Base-by-base conservation (phyloP, 2,888 invertebrate species). In the Carabus problematicus region DNA sequence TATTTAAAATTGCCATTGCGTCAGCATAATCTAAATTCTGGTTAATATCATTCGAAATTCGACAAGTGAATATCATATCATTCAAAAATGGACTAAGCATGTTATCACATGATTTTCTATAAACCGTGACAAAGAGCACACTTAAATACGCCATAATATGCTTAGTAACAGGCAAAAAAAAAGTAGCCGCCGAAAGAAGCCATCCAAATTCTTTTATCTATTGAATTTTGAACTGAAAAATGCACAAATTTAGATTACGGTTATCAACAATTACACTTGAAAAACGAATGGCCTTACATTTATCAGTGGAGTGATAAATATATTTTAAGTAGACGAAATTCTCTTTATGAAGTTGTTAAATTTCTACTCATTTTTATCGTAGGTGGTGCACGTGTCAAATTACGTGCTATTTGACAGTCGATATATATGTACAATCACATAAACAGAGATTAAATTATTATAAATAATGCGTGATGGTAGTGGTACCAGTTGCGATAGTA, bases 191-290 rank as follows among this genome's bases (percentile, higher is more conserved):
- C 9, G 12, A 54, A 64, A 29, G 39, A 64, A 56, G 64, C 56
- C 43, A 68, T 54, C 68, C 68, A 61, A 68, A 68, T 54, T 61
- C 42, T 52, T 58, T 68, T 68, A 68, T 68, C 68, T 61, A 61
- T 47, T 69, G 69, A 55, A 69, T 69, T 16, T 69, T 69, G 69
- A 55, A 69, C 69, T 54, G 45, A 40, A 62, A 62, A 62, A 68
- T 66, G 49, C 47, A 47, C 45, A 43, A 43, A 43, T 61, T 61
- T 58, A 66, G 69, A 69, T 69, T 69, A 69, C 41, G 18, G 45
- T 69, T 69, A 69, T 69, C 69, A 56, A 60, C n/a, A 56, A 56
- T 56, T 69, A 47, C 69, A 69, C 69, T 69, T 69, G 69, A 69
- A 69, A 69, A 45, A 55, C 19, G 58, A 41, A 43, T 69, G 69